A percentile compares a stretch with the other conserved stretches of the same genome.
Evolutionary conservation across 1,140 invertebrate species (phyloP).

Genomic region (Scaptomyza pallida): DNA sequence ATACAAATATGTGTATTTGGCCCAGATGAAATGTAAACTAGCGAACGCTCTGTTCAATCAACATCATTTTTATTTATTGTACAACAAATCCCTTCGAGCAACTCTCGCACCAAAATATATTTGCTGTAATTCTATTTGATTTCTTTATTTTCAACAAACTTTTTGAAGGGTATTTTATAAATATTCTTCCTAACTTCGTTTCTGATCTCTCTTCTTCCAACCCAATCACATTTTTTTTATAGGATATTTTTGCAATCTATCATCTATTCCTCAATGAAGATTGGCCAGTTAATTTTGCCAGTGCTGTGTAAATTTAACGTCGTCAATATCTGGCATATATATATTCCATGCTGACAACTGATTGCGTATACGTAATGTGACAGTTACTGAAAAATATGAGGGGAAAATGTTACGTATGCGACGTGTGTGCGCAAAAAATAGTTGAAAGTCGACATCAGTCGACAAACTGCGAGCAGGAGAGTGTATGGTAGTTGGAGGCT

Average conservation of each 20-base stretch:
- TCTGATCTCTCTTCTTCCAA: background rate
- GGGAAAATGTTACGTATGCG: conserved; percentile 65
- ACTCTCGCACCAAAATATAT: conserved; percentile 41
- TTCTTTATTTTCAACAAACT: background rate
- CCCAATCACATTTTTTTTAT: background rate
- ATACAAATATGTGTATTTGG: background rate
- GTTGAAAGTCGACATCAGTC: conserved; percentile 42
- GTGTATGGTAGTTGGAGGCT: too few relatives aligned
- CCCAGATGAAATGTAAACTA: conserved; percentile 21
- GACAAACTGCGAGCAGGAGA: background rate
- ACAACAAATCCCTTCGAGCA: conserved; percentile 56
- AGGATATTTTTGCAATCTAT: background rate
- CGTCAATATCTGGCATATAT: conserved; percentile 57
- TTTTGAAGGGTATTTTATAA: background rate
- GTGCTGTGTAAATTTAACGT: conserved; percentile 33
- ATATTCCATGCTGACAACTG: conserved; percentile 57
- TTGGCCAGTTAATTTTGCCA: conserved; percentile 21
- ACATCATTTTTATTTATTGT: conserved; percentile 60
- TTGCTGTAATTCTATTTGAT: conserved; percentile 38
- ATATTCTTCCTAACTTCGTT: too few relatives aligned
- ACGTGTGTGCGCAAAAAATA: conserved; percentile 48
- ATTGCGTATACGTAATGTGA: conserved; percentile 80
- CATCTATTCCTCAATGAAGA: too few relatives aligned
- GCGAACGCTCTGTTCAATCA: conserved; percentile 59
- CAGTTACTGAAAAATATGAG: conserved; percentile 54